Evolutionary conservation across 2,113 vertebrate species (phyloP), one percentile per base, ranked within the genome.

Genomic region (Pachycephala philippinensis): DNA sequence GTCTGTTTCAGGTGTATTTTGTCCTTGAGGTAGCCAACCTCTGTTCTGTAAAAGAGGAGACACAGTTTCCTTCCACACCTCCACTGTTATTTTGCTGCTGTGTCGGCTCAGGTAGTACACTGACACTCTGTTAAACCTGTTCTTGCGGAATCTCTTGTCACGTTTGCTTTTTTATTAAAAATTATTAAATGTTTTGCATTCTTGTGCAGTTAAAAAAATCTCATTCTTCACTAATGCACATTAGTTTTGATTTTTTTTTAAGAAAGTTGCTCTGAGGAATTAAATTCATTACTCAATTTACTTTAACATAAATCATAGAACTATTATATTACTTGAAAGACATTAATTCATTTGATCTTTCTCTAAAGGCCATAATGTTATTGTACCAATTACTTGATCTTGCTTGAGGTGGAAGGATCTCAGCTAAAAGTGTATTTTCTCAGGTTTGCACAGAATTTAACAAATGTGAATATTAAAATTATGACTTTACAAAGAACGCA

Each of bases 341-440:
- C 61, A 33, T 64, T 90, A 90, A 85, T 95, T 96, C 59, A 72
- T 94, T 97, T 96, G 85, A 86, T 93, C 88, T 96, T 77, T 57
- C 75, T 90, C 77, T 94, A 52, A 89, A 94, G 60, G 7, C 69
- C 50, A 12, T 89, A 71, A 95, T 56, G 42, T 96, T 96, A 93
- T 74, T 95, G 79, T 66, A 65, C 68, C 89, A 96, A 96, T 98
- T 97, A 95, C 64, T 96, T 70, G 69, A 86, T 89, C 69, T 82
- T 92, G 84, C 93, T 96, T 60, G 71, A 95, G 75, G 89, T 93
- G 85, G 83, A 92, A 94, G 86, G 59, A 85, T 94, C 91, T 90
- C 74, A 87, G 82, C 65, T 83, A 80, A 84, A 79, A 91, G 42
- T 13, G 33, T 37, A 39, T 93, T 92, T 82, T 53, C 71, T 75